Base-by-base conservation (phyloP, 1,140 invertebrate species). In the Coboldia fuscipes region DNA sequence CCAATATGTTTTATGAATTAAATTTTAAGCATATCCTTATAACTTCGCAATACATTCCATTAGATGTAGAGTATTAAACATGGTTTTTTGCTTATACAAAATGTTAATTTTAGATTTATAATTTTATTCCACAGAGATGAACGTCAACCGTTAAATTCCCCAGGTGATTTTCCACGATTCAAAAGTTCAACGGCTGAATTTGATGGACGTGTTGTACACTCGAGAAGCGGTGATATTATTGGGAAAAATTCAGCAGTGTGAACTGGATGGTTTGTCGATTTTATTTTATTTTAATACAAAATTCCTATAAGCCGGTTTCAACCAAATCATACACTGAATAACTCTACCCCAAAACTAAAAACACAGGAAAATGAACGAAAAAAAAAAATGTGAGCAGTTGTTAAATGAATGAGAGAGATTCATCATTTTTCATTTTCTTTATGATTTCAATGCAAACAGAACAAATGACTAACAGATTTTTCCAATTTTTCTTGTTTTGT, bases 161-260 rank as follows among this genome's bases (percentile, higher is more conserved):
- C 61, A 21, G 62, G 66, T 36, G 64, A 68, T 36, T 62, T 68
- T 40, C 69, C 66, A 37, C 57, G 75, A 38, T 78, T 75, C 39
- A 68, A 72, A 34, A 75, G 78, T 41, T 72, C 72, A 26, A 77
- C 74, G 15, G 68, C 81, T 4, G 77, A 79, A 44, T 84, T 77
- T 45, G 77, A 83, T 42, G 74, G 77, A 6, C 71, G 73, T 44
- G 67, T 73, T 42, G 78, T 78, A 12, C 70, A 79, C 44, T 74
- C 77, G 15, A 76, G 73, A 45, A 77, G 76, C 19, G 75, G 75
- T 28, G 66, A 68, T 45, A 79, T 82, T 42, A 76, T 80, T 41
- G 79, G 77, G 39, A 81, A 81, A 60, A 77, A 82, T 46, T 83
- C 79, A 10, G 77, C 78, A 32, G 79, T 83, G 36, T 83, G 77